A percentile compares a stretch with the other conserved stretches of the same genome.
These are phyloP conservation scores for Achlya flavicornis DNA, from an alignment of 2,888 invertebrate species.

Conservation along the genomic window DNA sequence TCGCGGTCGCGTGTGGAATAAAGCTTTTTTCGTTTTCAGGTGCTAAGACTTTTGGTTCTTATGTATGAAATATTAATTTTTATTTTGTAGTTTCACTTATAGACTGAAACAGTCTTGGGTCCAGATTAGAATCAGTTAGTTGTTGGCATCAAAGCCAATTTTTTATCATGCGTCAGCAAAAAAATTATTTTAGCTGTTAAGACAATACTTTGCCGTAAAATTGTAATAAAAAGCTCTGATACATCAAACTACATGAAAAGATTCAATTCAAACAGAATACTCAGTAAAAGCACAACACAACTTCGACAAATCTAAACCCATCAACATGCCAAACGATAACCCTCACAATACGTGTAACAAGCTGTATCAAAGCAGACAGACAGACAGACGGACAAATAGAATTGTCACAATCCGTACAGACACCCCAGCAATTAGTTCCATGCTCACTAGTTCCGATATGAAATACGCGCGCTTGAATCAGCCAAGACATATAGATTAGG, in stretches of 20 bases:
- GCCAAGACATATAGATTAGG: constrained; percentile 77
- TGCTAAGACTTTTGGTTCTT: neutral
- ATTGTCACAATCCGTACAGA: constrained; percentile 60
- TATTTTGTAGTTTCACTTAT: neutral
- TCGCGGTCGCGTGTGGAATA: constrained; percentile 24
- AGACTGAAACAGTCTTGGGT: too few species aligned
- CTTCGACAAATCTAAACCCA: constrained; percentile 6
- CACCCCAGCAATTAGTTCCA: constrained; percentile 71
- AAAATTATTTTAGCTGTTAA: too few species aligned
- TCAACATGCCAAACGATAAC: constrained; percentile 12
- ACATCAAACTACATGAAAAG: too few species aligned
- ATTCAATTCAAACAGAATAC: too few species aligned
- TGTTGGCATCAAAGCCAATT: too few species aligned
- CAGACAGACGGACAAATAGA: constrained; percentile 64
- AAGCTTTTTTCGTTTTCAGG: constrained; percentile 10
- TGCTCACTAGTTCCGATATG: constrained; percentile 70
- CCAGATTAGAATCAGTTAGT: neutral
- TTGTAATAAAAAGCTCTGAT: too few species aligned
- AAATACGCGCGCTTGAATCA: constrained; percentile 74
- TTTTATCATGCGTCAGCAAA: too few species aligned
- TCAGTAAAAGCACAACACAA: neutral
- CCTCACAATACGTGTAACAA: constrained; percentile 13
- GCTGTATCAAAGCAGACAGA: constrained; percentile 34
- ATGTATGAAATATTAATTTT: neutral
- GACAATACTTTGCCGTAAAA: too few species aligned